Evolutionary conservation across 2,888 invertebrate genomes (phyloP), one percentile per base, ranked within the genome.

Genomic region (Macrophya annulata): DNA sequence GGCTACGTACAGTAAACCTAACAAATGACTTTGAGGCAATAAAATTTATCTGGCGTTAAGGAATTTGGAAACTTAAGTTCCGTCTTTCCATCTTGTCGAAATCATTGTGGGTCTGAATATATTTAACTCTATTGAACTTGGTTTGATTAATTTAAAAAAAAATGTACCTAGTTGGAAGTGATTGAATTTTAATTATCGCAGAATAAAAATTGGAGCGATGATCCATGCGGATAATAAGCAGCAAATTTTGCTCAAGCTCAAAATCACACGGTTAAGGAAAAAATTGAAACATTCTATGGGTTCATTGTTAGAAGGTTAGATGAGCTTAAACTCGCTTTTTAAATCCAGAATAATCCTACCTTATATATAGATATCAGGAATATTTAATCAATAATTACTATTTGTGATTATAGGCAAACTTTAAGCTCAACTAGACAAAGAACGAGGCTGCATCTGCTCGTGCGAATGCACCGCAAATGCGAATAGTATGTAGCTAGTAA

Each of bases 251-350:
- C 31, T 2, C 31, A 31, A 31, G 3, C 2, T 40, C 15, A 71
- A 37, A 71, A 71, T 71, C 71, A 71, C 71, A 37, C 40, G 17
- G 71, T 71, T 71, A 71, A 37, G n/a, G 40, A 71, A 37, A 40
- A 31, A 40, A 71, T 17, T n/a, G 37, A 71, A 8, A 37, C 71
- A 71, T 37, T 37, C n/a, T 2, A 62, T 62, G 10, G 8, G 31
- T 62, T 62, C 21, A 9, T 62, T 15, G n/a, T 15, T 62, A 31
- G 62, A 21, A 62, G 15, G 21, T 62, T 62, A 62, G n/a, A 21
- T 8, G n/a, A 62, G n/a, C 21, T 62, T 17, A n/a, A 62, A 62
- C 15, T 2, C 8, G 62, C 62, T 62, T 8, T 17, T 62, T 8
- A n/a, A 62, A 9, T 62, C 8, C 40, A 71, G 40, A 37, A 8